phyloP scores from a whole-genome alignment of 1,140 invertebrate species.

The Ridgeia piscesae region DNA sequence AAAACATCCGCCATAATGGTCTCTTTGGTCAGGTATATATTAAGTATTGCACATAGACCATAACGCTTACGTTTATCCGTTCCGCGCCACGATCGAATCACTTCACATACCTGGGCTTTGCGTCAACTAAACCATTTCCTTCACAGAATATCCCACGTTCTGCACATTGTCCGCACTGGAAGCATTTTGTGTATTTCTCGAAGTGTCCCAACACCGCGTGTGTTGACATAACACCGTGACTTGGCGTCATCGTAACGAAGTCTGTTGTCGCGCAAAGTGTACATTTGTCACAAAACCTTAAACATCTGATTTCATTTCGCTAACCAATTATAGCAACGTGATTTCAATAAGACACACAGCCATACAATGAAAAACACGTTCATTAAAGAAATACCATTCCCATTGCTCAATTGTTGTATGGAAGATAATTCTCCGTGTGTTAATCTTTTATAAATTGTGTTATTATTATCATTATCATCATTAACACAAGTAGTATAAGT shows the following conservation, averaged over 20 bases:
- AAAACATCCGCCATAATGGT: background rate
- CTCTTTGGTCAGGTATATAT: background rate
- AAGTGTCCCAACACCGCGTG: background rate
- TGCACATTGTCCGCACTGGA: constrained; percentile 8
- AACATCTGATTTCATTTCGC: background rate
- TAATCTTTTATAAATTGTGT: no score
- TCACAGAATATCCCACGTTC: constrained; percentile 11
- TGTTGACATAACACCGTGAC: background rate
- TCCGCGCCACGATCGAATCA: background rate
- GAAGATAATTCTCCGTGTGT: no score
- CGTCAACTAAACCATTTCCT: background rate
- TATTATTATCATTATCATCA: no score
- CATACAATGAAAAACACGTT: background rate
- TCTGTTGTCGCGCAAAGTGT: background rate
- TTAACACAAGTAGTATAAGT: no score
- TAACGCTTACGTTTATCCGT: background rate
- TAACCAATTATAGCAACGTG: background rate
- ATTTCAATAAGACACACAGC: background rate
- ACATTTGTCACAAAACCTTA: background rate
- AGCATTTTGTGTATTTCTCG: constrained; percentile 12
- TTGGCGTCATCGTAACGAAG: background rate
- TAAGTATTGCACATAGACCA: no score
- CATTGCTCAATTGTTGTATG: no score
- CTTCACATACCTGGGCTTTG: background rate
- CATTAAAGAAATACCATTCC: background rate